These are phyloP conservation scores for Lasioglossum morio DNA, from an alignment of 2,888 invertebrate species.

Conservation along the genomic window DNA sequence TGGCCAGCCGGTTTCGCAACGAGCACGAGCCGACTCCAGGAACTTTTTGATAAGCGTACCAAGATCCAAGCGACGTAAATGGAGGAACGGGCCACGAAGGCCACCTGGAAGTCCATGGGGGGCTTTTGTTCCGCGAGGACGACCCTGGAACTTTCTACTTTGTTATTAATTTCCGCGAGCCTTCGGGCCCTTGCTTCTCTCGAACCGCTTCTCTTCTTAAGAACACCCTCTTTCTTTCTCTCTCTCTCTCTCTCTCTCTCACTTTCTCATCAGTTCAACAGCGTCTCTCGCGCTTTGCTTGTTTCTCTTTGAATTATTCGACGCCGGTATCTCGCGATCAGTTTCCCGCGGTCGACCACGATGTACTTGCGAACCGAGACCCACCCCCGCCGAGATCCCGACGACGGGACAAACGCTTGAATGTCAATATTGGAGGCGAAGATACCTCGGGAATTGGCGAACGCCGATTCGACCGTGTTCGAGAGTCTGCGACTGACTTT, in stretches of 20 bases:
- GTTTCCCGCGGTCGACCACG: background rate
- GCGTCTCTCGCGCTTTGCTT: background rate
- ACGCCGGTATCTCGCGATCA: background rate
- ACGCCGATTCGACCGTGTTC: background rate
- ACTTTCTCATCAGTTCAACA: background rate
- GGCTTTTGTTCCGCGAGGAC: conserved; percentile 63
- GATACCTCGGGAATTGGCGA: background rate
- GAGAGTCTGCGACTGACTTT: background rate
- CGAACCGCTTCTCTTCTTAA: background rate
- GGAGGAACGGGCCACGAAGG: conserved; percentile 58
- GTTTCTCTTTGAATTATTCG: background rate
- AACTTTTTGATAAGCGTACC: conserved; percentile 68
- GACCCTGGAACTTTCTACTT: conserved; percentile 53
- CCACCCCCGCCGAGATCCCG: background rate
- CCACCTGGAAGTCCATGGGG: conserved; percentile 58
- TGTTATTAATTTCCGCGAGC: conserved; percentile 65
- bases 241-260: background rate
- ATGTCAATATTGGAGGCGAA: background rate
- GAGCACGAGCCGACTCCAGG: conserved; percentile 27
- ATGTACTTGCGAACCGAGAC: background rate
- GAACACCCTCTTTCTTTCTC: too few relatives aligned
- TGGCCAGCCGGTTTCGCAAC: background rate
- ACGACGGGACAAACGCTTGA: background rate
- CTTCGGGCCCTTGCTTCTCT: conserved; percentile 1
- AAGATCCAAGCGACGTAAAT: conserved; percentile 68